phyloP scores from a whole-genome alignment of 2,888 invertebrate genomes.

The Amblyjoppa fuscipennis region DNA sequence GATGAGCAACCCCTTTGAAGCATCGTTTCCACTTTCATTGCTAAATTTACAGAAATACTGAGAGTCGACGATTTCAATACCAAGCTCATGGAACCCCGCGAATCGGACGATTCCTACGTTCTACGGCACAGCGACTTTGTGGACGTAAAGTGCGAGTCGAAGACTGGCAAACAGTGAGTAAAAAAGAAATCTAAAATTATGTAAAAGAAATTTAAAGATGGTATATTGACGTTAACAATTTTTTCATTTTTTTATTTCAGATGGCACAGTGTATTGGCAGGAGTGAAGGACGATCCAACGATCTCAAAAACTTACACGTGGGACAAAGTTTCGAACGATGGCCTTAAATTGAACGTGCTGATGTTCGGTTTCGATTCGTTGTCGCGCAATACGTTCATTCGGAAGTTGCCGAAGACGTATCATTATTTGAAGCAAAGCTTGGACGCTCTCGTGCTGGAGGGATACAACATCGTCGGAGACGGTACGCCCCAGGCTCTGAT shows the following conservation, averaged over 20 bases:
- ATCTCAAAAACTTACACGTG: slow-evolving; percentile 85
- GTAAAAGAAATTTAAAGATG: neutral
- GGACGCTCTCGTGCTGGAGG: slow-evolving; percentile 89
- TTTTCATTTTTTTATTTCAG: slow-evolving; percentile 75
- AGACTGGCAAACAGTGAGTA: slow-evolving; percentile 85
- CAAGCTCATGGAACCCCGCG: slow-evolving; percentile 86
- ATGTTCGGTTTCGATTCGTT: slow-evolving; percentile 96
- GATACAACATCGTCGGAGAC: slow-evolving; percentile 94
- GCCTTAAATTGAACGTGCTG: slow-evolving; percentile 89
- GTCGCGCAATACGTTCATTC: slow-evolving; percentile 92
- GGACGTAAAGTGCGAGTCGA: slow-evolving; percentile 88
- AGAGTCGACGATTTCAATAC: slow-evolving; percentile 89
- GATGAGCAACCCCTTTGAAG: neutral
- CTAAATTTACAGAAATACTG: slow-evolving; percentile 88
- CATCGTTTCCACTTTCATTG: neutral
- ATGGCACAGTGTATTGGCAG: slow-evolving; percentile 90
- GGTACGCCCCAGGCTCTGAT: slow-evolving; percentile 95
- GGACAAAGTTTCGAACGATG: slow-evolving; percentile 85
- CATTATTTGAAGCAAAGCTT: slow-evolving; percentile 89
- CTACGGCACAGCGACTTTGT: slow-evolving; percentile 91
- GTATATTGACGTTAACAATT: too few species aligned
- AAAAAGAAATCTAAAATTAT: neutral
- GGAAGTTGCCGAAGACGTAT: slow-evolving; percentile 92
- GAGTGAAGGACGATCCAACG: slow-evolving; percentile 86
- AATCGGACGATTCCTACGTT: slow-evolving; percentile 87